A percentile compares a stretch with the other conserved stretches of the same genome.
Evolutionary conservation across 2,888 invertebrate species (phyloP).

Genomic region (Bellardia bayeri): DNA sequence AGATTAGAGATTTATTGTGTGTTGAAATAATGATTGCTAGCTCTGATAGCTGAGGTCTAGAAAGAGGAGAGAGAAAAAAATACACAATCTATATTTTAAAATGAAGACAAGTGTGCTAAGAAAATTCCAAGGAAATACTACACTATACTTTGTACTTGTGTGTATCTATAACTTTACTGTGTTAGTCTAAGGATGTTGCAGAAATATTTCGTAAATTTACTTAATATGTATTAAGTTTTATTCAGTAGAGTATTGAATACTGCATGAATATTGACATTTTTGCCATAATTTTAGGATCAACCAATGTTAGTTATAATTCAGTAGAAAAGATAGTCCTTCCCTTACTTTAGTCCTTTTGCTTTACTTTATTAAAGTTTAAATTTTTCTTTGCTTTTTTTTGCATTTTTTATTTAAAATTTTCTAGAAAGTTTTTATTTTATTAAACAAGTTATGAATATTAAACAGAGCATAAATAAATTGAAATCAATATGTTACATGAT

Average conservation of each 20-base stretch:
- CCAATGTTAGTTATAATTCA: neutral
- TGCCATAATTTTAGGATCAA: neutral
- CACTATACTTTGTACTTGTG: no score
- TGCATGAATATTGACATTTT: neutral
- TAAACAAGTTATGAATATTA: conserved; percentile 45
- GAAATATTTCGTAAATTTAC: no score
- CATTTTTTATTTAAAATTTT: neutral
- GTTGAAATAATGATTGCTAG: conserved; percentile 49
- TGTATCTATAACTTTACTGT: no score
- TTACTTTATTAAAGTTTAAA: neutral
- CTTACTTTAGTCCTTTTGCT: no score
- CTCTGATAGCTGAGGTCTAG: neutral
- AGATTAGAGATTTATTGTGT: conserved; percentile 62
- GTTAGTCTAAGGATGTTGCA: no score
- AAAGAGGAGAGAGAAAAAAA: neutral
- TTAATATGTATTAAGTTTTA: no score
- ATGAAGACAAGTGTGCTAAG: neutral
- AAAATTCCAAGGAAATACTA: no score
- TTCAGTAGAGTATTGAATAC: neutral
- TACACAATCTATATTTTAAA: neutral
- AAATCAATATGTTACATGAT: conserved; percentile 34
- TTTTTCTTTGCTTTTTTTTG: neutral
- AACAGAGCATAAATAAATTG: neutral
- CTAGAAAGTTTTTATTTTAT: neutral
- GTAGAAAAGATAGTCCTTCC: neutral